phyloP scores from a whole-genome alignment of 2,113 vertebrate species.

The Gadus chalcogrammus region DNA sequence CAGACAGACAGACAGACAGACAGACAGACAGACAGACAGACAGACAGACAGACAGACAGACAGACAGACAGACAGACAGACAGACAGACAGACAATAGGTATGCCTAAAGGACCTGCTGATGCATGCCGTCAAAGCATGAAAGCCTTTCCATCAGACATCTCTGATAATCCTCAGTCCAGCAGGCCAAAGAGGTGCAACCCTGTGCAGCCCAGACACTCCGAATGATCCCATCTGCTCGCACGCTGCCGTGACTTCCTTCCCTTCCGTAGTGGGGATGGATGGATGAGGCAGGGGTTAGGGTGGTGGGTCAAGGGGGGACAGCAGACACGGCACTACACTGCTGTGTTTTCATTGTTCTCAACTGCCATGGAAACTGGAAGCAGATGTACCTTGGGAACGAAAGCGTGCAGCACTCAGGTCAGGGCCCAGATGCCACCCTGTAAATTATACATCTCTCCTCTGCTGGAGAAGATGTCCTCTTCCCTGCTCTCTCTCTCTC shows the following conservation, averaged over 20 bases:
- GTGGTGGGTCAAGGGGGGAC: not conserved
- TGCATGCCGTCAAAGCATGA: too few relatives aligned
- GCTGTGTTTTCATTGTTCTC: slow-evolving; percentile 37
- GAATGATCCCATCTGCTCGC: too few relatives aligned
- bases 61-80: too few relatives aligned
- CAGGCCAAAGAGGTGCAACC: too few relatives aligned
- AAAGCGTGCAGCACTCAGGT: slow-evolving; percentile 32
- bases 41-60: too few relatives aligned
- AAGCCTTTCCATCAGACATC: too few relatives aligned
- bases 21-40: too few relatives aligned
- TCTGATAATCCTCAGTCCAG: too few relatives aligned
- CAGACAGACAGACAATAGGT: too few relatives aligned
- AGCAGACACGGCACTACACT: slow-evolving; percentile 25
- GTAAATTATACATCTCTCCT: slow-evolving; percentile 5
- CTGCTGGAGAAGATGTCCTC: not conserved
- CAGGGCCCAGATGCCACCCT: slow-evolving; percentile 21
- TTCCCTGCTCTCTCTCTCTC: not conserved
- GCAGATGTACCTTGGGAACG: slow-evolving; percentile 44
- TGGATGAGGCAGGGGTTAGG: not conserved
- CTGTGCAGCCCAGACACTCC: too few relatives aligned
- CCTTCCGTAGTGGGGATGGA: not conserved
- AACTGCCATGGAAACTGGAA: slow-evolving; percentile 45
- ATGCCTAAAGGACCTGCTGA: too few relatives aligned
- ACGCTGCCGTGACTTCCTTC: not conserved
- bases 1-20: too few relatives aligned